Percentiles rank a stretch among this genome's conserved stretches.
phyloP scores from a whole-genome alignment of 2,888 invertebrate genomes.

The Chaetogeoica ovagalla region DNA sequence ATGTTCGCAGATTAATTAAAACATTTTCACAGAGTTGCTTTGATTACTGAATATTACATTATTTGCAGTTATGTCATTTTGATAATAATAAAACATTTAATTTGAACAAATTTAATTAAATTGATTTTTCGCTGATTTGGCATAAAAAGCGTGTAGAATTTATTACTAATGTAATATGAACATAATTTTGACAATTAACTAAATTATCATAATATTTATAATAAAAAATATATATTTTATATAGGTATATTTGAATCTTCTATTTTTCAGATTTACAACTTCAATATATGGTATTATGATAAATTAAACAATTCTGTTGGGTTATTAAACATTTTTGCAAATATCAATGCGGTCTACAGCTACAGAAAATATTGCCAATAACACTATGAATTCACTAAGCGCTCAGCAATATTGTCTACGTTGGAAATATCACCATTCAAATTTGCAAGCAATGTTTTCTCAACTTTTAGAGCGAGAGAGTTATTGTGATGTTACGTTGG shows the following conservation, averaged over 20 bases:
- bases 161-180: no score
- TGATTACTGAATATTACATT: no score
- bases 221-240: not conserved
- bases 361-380: slow-evolving; percentile 7
- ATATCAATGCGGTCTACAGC: slow-evolving; percentile 40
- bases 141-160: no score
- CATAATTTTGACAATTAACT: no score
- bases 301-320: slow-evolving; percentile 7
- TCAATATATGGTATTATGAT: slow-evolving; percentile 12
- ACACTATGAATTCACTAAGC: slow-evolving; percentile 34
- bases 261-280: slow-evolving; percentile 19
- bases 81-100: no score
- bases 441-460: slow-evolving; percentile 71
- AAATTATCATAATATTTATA: not conserved
- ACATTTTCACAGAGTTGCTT: no score
- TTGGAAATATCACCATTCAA: slow-evolving; percentile 92
- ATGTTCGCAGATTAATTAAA: no score
- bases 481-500: slow-evolving; percentile 87
- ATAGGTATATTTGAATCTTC: not conserved
- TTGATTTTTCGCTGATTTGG: no score
- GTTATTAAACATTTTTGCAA: slow-evolving; percentile 23
- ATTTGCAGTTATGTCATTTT: no score
- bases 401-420: slow-evolving; percentile 84
- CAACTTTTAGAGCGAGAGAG: slow-evolving; percentile 83
- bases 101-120: no score